Evolutionary conservation across 2,797 vertebrate genomes (phyloP).

Genomic region (Vireo griseus): DNA sequence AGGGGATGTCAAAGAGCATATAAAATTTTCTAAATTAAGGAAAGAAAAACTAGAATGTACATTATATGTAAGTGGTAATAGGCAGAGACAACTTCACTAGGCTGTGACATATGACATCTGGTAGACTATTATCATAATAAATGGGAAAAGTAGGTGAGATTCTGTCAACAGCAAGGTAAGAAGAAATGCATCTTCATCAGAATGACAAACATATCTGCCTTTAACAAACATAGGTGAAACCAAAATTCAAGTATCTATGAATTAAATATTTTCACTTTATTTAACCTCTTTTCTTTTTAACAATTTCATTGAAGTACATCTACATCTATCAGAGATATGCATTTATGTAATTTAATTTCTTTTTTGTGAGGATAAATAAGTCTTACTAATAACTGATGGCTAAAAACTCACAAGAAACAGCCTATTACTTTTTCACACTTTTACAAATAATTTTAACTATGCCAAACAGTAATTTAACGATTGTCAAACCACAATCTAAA

Average conservation of each 20-base stretch:
- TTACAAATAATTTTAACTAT: not conserved
- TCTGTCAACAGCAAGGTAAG: constrained; percentile 62
- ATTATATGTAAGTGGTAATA: constrained; percentile 10
- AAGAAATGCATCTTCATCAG: constrained; percentile 60
- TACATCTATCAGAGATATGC: not conserved
- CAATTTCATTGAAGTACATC: not conserved
- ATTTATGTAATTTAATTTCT: not conserved
- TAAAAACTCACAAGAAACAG: not conserved
- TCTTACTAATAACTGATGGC: not conserved
- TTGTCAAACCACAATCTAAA: not conserved
- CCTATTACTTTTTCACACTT: not conserved
- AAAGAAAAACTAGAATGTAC: constrained; percentile 21
- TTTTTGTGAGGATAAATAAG: not conserved
- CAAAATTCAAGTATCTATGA: constrained; percentile 26
- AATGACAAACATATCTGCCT: constrained; percentile 63
- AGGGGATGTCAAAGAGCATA: not conserved
- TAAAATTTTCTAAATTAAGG: constrained; percentile 38
- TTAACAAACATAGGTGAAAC: constrained; percentile 59
- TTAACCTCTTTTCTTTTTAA: not conserved
- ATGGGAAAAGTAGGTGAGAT: constrained; percentile 59
- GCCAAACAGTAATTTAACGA: not conserved
- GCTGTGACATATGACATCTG: constrained; percentile 55
- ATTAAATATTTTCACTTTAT: constrained; percentile 39
- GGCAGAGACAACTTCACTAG: constrained; percentile 59
- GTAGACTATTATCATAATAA: constrained; percentile 70